Evolutionary conservation across 2,797 vertebrate species (phyloP).

Genomic region (Notoglanidium macrostoma): DNA sequence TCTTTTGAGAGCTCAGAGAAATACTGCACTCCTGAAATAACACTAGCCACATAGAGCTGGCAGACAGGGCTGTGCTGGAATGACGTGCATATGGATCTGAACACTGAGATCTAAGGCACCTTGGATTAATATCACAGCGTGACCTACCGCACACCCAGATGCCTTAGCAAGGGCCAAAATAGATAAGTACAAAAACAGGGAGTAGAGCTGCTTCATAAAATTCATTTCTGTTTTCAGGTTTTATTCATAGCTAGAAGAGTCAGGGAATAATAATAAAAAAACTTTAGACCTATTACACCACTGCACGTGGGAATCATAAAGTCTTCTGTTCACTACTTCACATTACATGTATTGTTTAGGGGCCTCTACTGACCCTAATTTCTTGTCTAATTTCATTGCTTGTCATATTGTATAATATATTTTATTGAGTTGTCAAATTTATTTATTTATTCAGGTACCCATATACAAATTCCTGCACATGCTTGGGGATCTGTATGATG

Average conservation of each 20-base stretch:
- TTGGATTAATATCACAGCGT: slow-evolving; percentile 42
- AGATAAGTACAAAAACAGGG: slow-evolving; percentile 36
- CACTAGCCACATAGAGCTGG: slow-evolving; percentile 41
- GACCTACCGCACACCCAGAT: slow-evolving; percentile 46
- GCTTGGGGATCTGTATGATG: too few species aligned
- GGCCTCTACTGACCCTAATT: not conserved
- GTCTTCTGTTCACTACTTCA: not conserved
- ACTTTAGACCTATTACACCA: not conserved
- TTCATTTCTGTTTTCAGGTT: slow-evolving; percentile 23
- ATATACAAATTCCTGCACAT: too few species aligned
- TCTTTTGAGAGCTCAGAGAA: slow-evolving; percentile 35
- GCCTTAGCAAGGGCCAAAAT: slow-evolving; percentile 41
- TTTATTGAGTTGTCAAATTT: not conserved
- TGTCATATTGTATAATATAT: not conserved
- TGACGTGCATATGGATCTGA: slow-evolving; percentile 38
- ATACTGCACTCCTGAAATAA: slow-evolving; percentile 47
- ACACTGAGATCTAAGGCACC: slow-evolving; percentile 40
- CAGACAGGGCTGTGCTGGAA: slow-evolving; percentile 35
- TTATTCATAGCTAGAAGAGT: slow-evolving; percentile 16
- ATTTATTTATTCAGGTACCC: too few species aligned
- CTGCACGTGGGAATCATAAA: slow-evolving; percentile 4
- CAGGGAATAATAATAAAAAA: not conserved
- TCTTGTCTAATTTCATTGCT: not conserved
- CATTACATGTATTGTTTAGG: not conserved
- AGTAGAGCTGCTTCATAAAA: slow-evolving; percentile 29